Conservation (phyloP, 92 coral and sea anemone species). For the Muricea muricata region DNA sequence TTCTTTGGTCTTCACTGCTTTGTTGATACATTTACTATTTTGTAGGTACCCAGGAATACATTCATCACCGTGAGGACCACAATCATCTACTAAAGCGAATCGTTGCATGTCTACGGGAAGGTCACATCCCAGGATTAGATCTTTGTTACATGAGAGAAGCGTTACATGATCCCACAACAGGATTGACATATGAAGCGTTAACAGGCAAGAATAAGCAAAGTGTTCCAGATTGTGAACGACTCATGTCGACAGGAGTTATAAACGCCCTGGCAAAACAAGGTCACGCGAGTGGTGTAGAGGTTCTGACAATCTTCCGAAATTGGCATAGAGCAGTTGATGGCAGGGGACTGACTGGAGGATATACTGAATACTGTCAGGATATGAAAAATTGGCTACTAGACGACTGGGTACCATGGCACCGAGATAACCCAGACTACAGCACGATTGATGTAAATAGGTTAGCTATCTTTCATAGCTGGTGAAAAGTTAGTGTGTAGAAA, state of each 20-base stretch:
- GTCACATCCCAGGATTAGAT: conserved; percentile 59
- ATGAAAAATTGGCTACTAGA: neutral
- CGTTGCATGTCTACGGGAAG: conserved; percentile 61
- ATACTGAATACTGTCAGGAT: neutral
- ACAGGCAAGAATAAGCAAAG: conserved; percentile 61
- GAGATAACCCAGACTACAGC: neutral
- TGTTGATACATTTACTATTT: too few relatives aligned
- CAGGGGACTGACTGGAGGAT: conserved; percentile 41
- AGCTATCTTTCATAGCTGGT: too few relatives aligned
- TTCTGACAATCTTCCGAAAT: neutral
- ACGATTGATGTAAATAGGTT: neutral
- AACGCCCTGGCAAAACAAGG: neutral
- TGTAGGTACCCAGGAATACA: too few relatives aligned
- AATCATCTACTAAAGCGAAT: too few relatives aligned
- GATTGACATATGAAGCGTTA: conserved; percentile 76
- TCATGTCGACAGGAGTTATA: conserved; percentile 57
- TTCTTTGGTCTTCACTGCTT: too few relatives aligned
- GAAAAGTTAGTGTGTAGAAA: conserved; percentile 28
- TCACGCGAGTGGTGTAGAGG: neutral
- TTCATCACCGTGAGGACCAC: too few relatives aligned
- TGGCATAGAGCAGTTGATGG: conserved; percentile 58
- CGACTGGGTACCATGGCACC: neutral
- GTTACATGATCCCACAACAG: conserved; percentile 68
- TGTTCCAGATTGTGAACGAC: too few relatives aligned
- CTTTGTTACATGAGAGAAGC: conserved; percentile 56